Evolutionary conservation across 2,113 vertebrate genomes (phyloP), one percentile per base, ranked within the genome.

Genomic region (Leuciscus idus): DNA sequence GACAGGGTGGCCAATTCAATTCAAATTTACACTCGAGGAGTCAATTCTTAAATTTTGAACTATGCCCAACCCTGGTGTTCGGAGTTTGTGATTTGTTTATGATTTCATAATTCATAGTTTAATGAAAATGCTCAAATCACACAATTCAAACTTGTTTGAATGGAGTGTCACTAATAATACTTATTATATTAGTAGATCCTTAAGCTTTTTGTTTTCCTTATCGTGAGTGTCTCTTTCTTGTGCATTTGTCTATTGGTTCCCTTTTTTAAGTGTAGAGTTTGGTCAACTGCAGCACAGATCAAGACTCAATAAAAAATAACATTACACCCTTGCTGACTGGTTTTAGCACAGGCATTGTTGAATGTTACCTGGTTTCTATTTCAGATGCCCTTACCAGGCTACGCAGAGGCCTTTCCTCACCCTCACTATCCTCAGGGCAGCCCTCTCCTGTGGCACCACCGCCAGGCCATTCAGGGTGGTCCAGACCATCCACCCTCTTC

Each of bases 321-420:
- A 79, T 46, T 82, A 59, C 50, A 81, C 59, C n/a, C 43, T 48
- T 48, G 17, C 64, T 33, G 62, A 66, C 28, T 36, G 26, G 28
- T 50, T 82, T 68, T 52, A n/a, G 17, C 19, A 30, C 11, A 64
- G 59, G 39, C 57, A 13, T 57, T n/a, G 9, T 62, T 59, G 9
- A 78, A 23, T n/a, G 12, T 73, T 23, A 4, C 23, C 6, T 68
- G 64, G 3, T 78, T 1, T n/a, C 85, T 92, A 77, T 91, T 88
- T 3, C 94, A 99, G 98, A 96, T 97, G 19, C 97, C 98, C 0
- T 95, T 99, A 6, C 98, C 98, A 0, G 98, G 98, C 50, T 99
- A 99, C 90, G 97, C 98, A 0, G 98, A 99, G 91, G 97, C 97
- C 79, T 99, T 98, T 87, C 97, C 98, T 2, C 92, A 97, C 86